Conservation (phyloP, 2,113 vertebrate species). For the Varanus salvator region DNA sequence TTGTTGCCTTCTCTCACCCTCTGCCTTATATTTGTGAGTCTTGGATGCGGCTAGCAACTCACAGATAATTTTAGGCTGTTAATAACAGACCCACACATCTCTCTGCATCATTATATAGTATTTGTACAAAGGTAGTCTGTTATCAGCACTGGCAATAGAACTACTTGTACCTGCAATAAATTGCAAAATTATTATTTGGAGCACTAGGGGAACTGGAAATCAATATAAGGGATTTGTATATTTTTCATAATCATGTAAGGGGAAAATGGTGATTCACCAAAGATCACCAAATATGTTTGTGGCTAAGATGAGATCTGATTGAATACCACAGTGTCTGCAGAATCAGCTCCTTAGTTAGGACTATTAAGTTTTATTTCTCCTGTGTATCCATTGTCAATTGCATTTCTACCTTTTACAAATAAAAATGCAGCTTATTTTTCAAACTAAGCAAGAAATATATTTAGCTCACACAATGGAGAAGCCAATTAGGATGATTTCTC, state of each 20-base stretch:
- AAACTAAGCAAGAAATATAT: background rate
- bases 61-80: background rate
- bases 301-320: background rate
- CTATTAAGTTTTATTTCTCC: background rate
- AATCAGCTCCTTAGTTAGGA: slow-evolving; percentile 3
- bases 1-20: background rate
- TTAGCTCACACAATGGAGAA: slow-evolving; percentile 10
- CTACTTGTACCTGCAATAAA: background rate
- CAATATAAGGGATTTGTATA: background rate
- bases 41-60: no score
- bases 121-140: background rate
- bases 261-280: background rate
- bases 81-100: background rate
- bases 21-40: background rate
- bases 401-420: slow-evolving; percentile 1
- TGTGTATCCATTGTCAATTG: background rate
- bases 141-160: background rate
- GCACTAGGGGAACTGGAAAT: background rate
- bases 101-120: background rate
- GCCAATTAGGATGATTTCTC: background rate
- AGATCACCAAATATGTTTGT: background rate
- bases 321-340: background rate
- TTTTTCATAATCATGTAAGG: background rate
- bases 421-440: slow-evolving; percentile 6
- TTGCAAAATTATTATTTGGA: background rate